Base-by-base conservation (phyloP, 2,888 invertebrate genomes). In the Hydrotaea diabolus region DNA sequence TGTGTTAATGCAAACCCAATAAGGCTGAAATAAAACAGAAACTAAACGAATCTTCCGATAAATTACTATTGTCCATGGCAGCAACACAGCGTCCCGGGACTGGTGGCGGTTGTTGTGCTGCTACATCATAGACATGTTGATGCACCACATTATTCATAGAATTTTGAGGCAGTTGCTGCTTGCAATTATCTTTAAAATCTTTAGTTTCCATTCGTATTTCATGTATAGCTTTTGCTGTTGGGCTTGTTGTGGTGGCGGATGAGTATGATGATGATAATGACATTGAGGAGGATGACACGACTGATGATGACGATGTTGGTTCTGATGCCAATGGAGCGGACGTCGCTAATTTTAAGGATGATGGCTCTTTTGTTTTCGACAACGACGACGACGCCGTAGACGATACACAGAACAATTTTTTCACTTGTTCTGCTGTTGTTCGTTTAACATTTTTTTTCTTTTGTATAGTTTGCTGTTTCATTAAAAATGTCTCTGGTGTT, bases 11-110 rank as follows among this genome's bases (percentile, higher is more conserved):
- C 89, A 91, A 88, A 87, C 91, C 91, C 86, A 91, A 88, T 89
- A 91, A 90, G 87, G 90, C 91, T 85, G 90, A 89, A 86, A 91
- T 90, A 88, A 91, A 91, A 74, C 89, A 90, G 87, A 88, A 91
- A 89, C 89, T 89, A 89, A 91, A 91, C 78, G 90, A 89, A 85
- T 91, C 90, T 39, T 82, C 79, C 19, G 76, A 53, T 23, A 77
- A 77, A 69, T 79, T 69, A 62, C 15, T 39, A 46, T 21, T 69
- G 7, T 69, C 69, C 43, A 69, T 46, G 23, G 69, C 49, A 74
- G 73, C 69, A 64, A 76, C 57, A 17, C 71, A 53, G 57, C 73
- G 43, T 43, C 66, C 46, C 43, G 46, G 62, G 62, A n/a, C 26
- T 15, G 4, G 11, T 59, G 17, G 1, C 1, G 13, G 64, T 76